These are phyloP conservation scores for Eupithecia insigniata DNA, from an alignment of 2,888 invertebrate species.

Conservation along the genomic window DNA sequence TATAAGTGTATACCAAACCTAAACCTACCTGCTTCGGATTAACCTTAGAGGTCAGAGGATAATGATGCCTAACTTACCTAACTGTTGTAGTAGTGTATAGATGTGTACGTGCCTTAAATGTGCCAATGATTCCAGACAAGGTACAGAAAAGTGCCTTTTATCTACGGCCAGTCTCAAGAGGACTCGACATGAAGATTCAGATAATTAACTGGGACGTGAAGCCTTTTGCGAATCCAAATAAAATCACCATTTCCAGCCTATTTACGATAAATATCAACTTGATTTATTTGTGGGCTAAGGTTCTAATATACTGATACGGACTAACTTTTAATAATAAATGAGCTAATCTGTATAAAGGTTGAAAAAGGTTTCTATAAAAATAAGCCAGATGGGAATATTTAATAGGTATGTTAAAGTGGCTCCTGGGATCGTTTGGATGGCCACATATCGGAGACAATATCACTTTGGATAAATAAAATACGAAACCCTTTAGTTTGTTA, in stretches of 20 bases:
- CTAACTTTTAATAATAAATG: constrained; percentile 55
- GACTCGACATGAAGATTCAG: constrained; percentile 28
- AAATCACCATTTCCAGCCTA: constrained; percentile 35
- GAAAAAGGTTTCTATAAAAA: constrained; percentile 55
- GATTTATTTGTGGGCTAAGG: constrained; percentile 44
- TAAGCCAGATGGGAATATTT: constrained; percentile 65
- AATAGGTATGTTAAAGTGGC: constrained; percentile 62
- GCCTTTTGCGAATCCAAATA: constrained; percentile 38
- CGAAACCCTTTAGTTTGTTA: neutral
- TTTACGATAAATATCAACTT: constrained; percentile 44
- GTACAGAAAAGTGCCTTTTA: constrained; percentile 19
- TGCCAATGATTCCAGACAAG: constrained; percentile 26
- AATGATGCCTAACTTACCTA: too few species aligned
- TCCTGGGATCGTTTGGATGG: constrained; percentile 54
- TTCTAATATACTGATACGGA: constrained; percentile 46
- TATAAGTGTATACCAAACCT: too few species aligned
- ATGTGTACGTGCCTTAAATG: constrained; percentile 11
- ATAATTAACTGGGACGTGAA: constrained; percentile 32
- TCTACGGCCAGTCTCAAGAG: constrained; percentile 21
- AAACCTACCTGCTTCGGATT: too few species aligned
- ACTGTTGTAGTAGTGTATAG: too few species aligned
- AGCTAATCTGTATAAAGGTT: constrained; percentile 57
- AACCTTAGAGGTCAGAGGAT: too few species aligned
- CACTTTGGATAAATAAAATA: constrained; percentile 50
- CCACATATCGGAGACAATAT: constrained; percentile 64